Conservation (phyloP, 2,888 invertebrate species). For the Corbicula japonica region DNA sequence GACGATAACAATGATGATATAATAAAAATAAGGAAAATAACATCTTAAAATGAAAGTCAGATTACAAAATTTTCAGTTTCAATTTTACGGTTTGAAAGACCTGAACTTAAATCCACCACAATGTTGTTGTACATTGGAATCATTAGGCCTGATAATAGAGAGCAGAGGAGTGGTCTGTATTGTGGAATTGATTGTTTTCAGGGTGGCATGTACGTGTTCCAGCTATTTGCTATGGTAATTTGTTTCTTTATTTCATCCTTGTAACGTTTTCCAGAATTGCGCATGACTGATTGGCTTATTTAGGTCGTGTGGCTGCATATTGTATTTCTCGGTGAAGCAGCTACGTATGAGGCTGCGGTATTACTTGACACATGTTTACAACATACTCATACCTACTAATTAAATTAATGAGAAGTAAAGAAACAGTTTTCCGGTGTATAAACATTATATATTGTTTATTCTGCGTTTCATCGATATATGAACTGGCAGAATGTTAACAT, state of each 20-base stretch:
- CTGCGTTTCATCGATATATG: no score
- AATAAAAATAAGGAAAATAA: background rate
- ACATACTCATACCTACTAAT: background rate
- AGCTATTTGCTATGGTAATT: conserved; percentile 90
- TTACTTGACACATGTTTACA: background rate
- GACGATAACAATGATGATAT: background rate
- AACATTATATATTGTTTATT: no score
- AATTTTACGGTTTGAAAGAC: background rate
- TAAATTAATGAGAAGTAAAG: background rate
- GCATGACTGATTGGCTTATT: background rate
- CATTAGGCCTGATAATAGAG: background rate
- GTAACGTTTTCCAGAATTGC: conserved; percentile 89
- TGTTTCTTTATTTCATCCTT: conserved; percentile 94
- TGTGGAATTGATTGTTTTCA: background rate
- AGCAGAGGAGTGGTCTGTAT: background rate
- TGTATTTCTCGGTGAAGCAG: no score
- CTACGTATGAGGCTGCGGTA: background rate
- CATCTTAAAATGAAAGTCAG: background rate
- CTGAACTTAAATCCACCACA: background rate
- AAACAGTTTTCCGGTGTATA: no score
- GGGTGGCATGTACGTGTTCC: conserved; percentile 87
- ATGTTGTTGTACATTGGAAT: background rate
- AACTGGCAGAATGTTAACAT: no score
- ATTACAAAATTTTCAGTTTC: background rate
- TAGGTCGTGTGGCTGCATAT: conserved; percentile 89